phyloP scores from a whole-genome alignment of 1,140 invertebrate genomes.

The Trialeurodes vaporariorum region DNA sequence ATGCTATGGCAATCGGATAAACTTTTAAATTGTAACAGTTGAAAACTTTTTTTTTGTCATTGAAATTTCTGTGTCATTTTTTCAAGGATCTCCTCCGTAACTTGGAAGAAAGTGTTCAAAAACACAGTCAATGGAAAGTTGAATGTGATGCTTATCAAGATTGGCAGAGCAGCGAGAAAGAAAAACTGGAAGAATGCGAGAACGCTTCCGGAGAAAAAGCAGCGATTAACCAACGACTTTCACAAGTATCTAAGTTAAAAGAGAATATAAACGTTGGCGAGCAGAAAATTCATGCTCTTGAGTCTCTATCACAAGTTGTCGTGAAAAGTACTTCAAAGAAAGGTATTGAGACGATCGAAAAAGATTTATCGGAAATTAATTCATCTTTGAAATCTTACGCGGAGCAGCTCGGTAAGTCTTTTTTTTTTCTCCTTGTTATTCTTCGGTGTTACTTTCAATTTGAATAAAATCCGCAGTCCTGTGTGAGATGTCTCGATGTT shows the following conservation, averaged over 20 bases:
- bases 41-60: neutral
- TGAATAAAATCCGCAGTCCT: slow-evolving; percentile 4
- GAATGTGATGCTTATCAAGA: slow-evolving; percentile 60
- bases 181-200: slow-evolving; percentile 61
- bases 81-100: slow-evolving; percentile 58
- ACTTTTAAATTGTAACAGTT: no score
- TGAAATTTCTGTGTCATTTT: neutral
- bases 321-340: slow-evolving; percentile 69
- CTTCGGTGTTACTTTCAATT: slow-evolving; percentile 2
- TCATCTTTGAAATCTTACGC: slow-evolving; percentile 49
- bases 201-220: slow-evolving; percentile 68
- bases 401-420: slow-evolving; percentile 43
- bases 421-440: neutral
- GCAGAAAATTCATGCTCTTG: slow-evolving; percentile 55
- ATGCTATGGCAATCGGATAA: no score
- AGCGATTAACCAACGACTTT: slow-evolving; percentile 61
- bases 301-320: slow-evolving; percentile 51
- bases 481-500: slow-evolving; percentile 8
- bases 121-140: slow-evolving; percentile 65
- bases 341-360: slow-evolving; percentile 56
- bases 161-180: slow-evolving; percentile 62
- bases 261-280: slow-evolving; percentile 55
- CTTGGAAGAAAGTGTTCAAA: slow-evolving; percentile 72
- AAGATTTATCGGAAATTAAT: slow-evolving; percentile 60
- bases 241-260: slow-evolving; percentile 35